Evolutionary conservation across 2,113 vertebrate genomes (phyloP).

Genomic region (Aspidoscelis tigris): DNA sequence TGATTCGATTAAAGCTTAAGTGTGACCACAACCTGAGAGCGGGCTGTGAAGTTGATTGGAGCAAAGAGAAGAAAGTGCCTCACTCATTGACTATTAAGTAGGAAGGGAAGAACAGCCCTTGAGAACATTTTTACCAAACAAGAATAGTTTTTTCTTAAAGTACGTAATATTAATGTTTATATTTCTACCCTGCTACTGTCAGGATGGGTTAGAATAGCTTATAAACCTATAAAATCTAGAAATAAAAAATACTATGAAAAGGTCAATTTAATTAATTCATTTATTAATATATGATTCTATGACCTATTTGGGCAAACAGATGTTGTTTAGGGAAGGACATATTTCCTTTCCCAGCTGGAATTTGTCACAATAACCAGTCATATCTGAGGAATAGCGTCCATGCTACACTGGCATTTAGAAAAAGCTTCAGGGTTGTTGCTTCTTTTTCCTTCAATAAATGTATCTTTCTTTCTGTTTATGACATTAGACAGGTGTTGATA

Average conservation of each 20-base stretch:
- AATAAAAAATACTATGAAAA: too few relatives aligned
- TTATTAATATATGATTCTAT: neutral
- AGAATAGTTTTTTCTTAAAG: neutral
- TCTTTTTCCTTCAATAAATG: rapidly evolving
- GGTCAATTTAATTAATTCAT: too few relatives aligned
- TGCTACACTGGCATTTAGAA: slow-evolving; percentile 39
- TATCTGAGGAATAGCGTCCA: slow-evolving; percentile 24
- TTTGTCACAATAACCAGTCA: neutral
- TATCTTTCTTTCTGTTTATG: slow-evolving; percentile 32
- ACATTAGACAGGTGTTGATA: slow-evolving; percentile 25
- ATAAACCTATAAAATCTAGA: too few relatives aligned
- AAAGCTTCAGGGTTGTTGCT: slow-evolving; percentile 4
- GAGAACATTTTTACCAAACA: neutral
- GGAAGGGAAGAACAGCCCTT: too few relatives aligned
- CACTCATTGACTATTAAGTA: too few relatives aligned
- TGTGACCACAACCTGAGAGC: too few relatives aligned
- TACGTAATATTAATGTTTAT: too few relatives aligned
- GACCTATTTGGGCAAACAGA: neutral
- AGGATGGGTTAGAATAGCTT: too few relatives aligned
- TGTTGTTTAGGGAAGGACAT: slow-evolving; percentile 1
- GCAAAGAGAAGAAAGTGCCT: too few relatives aligned
- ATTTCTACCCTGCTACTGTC: too few relatives aligned
- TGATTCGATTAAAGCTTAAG: too few relatives aligned
- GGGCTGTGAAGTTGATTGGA: too few relatives aligned
- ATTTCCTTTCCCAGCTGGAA: slow-evolving; percentile 42